Conservation (phyloP, 2,888 invertebrate species). For the Perizoma affinitatum region DNA sequence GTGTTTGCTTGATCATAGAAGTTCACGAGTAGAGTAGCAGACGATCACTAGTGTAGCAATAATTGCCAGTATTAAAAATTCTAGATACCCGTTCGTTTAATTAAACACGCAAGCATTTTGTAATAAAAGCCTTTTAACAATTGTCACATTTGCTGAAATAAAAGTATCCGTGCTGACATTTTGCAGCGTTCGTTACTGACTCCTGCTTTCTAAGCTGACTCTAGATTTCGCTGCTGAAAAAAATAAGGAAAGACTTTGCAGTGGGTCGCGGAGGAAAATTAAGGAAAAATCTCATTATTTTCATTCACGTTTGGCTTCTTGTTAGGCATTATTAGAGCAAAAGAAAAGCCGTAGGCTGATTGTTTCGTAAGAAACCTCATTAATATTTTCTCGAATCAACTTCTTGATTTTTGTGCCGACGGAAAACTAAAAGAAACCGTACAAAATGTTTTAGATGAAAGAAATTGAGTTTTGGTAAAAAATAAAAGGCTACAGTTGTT, state of each 20-base stretch:
- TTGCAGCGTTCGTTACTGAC: slow-evolving; percentile 24
- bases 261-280: slow-evolving; percentile 43
- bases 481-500: slow-evolving; percentile 7
- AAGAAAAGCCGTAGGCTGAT: slow-evolving; percentile 46
- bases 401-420: slow-evolving; percentile 24
- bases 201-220: slow-evolving; percentile 32
- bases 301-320: slow-evolving; percentile 50
- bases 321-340: slow-evolving; percentile 47
- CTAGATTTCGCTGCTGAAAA: slow-evolving; percentile 34
- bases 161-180: slow-evolving; percentile 39
- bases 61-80: slow-evolving; percentile 23
- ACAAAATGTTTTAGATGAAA: slow-evolving; percentile 18
- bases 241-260: slow-evolving; percentile 42
- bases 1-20: too few relatives aligned
- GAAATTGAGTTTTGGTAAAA: slow-evolving; percentile 12
- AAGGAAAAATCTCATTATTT: slow-evolving; percentile 49
- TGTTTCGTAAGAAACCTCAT: slow-evolving; percentile 44
- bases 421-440: slow-evolving; percentile 24
- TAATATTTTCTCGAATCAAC: slow-evolving; percentile 31
- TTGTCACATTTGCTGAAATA: slow-evolving; percentile 33
- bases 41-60: background rate
- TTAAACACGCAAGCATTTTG: slow-evolving; percentile 30
- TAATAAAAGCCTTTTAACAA: slow-evolving; percentile 32
- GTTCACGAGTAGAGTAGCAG: too few relatives aligned
- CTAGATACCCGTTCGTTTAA: slow-evolving; percentile 18